These are phyloP conservation scores for Amaurobius ferox DNA, from an alignment of 2,888 invertebrate species.

Conservation along the genomic window DNA sequence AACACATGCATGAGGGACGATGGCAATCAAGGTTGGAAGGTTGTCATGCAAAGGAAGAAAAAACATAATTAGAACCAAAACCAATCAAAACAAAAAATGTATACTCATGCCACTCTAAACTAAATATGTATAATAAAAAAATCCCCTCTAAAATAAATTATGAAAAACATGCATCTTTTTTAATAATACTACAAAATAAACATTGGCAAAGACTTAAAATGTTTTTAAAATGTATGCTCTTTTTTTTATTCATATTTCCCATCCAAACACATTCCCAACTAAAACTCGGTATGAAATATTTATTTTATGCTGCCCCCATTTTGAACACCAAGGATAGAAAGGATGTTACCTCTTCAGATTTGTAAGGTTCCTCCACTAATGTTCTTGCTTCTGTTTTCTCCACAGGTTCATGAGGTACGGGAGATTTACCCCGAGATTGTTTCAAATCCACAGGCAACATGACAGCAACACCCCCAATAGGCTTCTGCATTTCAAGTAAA, in stretches of 20 bases:
- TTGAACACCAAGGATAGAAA: too few relatives aligned
- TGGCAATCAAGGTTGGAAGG: conserved; percentile 37
- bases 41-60: conserved; percentile 64
- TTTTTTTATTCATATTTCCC: too few relatives aligned
- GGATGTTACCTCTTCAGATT: conserved; percentile 56
- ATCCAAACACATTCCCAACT: too few relatives aligned
- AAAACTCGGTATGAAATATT: too few relatives aligned
- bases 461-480: conserved; percentile 89
- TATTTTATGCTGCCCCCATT: too few relatives aligned
- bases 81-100: conserved; percentile 1
- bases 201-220: too few relatives aligned
- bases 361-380: conserved; percentile 60
- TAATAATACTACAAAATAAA: not conserved
- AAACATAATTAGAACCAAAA: conserved; percentile 60
- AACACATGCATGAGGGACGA: conserved; percentile 48
- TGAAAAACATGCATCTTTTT: not conserved
- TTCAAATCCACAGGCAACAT: conserved; percentile 82
- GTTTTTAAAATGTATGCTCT: too few relatives aligned
- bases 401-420: conserved; percentile 52
- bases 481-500: conserved; percentile 84
- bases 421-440: conserved; percentile 65
- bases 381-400: conserved; percentile 44
- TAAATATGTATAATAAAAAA: too few relatives aligned
- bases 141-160: too few relatives aligned
- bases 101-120: too few relatives aligned